These are phyloP conservation scores for Clamator glandarius DNA, from an alignment of 2,797 vertebrate genomes.

Conservation along the genomic window DNA sequence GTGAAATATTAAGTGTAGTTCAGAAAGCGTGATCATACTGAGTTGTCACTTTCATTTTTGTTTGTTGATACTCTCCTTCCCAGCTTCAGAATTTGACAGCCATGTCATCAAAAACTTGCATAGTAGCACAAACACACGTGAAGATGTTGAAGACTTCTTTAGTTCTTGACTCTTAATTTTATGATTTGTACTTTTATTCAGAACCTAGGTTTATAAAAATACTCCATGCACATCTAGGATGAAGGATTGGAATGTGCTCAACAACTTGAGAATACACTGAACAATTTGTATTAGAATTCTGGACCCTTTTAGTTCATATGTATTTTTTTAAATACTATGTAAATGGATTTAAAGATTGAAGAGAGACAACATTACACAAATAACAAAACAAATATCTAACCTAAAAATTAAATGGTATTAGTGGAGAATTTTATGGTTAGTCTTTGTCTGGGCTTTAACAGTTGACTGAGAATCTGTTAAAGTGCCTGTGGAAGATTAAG, in stretches of 20 bases:
- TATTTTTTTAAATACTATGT: background rate
- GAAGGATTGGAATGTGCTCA: background rate
- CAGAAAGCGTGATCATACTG: background rate
- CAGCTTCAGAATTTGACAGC: background rate
- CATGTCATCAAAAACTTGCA: background rate
- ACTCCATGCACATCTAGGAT: fast-evolving
- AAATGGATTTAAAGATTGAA: background rate
- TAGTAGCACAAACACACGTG: fast-evolving
- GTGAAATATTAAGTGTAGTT: background rate
- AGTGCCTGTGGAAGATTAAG: background rate
- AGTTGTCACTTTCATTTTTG: background rate
- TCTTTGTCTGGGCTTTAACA: background rate
- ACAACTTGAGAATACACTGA: background rate
- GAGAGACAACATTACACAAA: background rate
- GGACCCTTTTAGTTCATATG: background rate
- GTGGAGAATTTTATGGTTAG: background rate
- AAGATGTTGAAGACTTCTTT: background rate
- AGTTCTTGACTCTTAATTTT: background rate
- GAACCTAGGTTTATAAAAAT: background rate
- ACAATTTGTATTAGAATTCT: background rate
- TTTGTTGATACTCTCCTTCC: background rate
- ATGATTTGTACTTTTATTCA: background rate
- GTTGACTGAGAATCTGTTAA: background rate
- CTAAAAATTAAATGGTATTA: background rate
- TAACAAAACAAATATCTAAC: background rate